Conservation (phyloP, 2,113 vertebrate species). For the rat (Rattus norvegicus) region DNA sequence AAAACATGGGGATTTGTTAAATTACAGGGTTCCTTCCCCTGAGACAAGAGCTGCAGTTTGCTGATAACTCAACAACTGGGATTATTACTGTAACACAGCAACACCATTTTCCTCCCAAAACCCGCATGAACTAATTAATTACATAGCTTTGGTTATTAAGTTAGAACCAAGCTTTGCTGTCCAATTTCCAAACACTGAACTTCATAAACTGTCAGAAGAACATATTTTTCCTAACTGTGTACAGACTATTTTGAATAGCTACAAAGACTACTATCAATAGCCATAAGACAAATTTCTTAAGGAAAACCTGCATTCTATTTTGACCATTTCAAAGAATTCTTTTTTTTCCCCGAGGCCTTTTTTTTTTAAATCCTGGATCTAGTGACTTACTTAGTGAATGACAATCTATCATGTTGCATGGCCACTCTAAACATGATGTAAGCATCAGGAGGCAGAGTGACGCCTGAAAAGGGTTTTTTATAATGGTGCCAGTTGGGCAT, state of each 20-base stretch:
- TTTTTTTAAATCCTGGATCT: slow-evolving; percentile 42
- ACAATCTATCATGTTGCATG: neutral
- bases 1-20: slow-evolving; percentile 80
- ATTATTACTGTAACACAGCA: slow-evolving; percentile 75
- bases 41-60: slow-evolving; percentile 75
- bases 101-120: slow-evolving; percentile 58
- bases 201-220: slow-evolving; percentile 70
- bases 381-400: slow-evolving; percentile 16
- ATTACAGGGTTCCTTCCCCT: slow-evolving; percentile 69
- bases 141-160: slow-evolving; percentile 74
- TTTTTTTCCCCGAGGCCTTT: neutral
- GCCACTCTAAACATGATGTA: slow-evolving; percentile 13
- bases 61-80: slow-evolving; percentile 75
- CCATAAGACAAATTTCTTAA: slow-evolving; percentile 30
- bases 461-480: slow-evolving; percentile 54
- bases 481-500: neutral
- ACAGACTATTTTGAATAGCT: slow-evolving; percentile 26
- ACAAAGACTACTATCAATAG: slow-evolving; percentile 47
- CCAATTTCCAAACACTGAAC: slow-evolving; percentile 69
- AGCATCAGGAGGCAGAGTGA: neutral
- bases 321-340: slow-evolving; percentile 26
- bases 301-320: slow-evolving; percentile 47
- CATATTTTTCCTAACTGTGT: slow-evolving; percentile 66
- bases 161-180: slow-evolving; percentile 70
- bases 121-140: slow-evolving; percentile 78